phyloP scores from a whole-genome alignment of 2,797 vertebrate species.

The Chelonia mydas region DNA sequence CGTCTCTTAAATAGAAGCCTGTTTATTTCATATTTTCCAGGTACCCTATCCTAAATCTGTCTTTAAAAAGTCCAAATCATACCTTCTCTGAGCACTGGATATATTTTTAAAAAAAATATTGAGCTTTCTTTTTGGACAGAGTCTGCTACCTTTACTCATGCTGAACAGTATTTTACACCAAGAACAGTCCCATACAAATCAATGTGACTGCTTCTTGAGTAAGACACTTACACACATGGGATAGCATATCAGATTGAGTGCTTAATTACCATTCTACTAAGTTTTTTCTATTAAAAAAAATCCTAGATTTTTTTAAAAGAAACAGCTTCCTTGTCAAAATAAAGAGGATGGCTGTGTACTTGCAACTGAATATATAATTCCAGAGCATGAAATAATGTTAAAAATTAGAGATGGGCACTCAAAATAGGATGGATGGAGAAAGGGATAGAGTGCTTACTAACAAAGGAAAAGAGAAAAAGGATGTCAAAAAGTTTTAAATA shows the following conservation, averaged over 20 bases:
- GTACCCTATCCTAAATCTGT: neutral
- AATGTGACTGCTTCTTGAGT: too few species aligned
- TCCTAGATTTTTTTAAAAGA: neutral
- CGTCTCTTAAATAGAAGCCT: neutral
- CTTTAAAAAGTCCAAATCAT: neutral
- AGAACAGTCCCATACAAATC: too few species aligned
- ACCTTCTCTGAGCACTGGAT: neutral
- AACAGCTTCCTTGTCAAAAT: neutral
- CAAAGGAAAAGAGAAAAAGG: neutral
- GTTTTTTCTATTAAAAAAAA: neutral
- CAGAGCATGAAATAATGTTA: neutral
- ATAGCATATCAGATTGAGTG: neutral
- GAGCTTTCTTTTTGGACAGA: too few species aligned
- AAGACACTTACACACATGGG: too few species aligned
- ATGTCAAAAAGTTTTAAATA: neutral
- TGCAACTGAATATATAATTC: neutral
- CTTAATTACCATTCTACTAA: neutral
- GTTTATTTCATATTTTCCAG: too few species aligned
- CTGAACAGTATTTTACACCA: too few species aligned
- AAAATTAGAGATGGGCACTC: neutral
- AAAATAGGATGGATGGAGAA: neutral
- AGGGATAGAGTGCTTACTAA: neutral
- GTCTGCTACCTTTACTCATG: too few species aligned
- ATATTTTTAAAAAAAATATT: too few species aligned
- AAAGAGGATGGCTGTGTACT: neutral